A percentile compares a stretch with the other conserved stretches of the same genome.
phyloP scores from a whole-genome alignment of 2,797 vertebrate species.

The Darevskia nairensis region DNA sequence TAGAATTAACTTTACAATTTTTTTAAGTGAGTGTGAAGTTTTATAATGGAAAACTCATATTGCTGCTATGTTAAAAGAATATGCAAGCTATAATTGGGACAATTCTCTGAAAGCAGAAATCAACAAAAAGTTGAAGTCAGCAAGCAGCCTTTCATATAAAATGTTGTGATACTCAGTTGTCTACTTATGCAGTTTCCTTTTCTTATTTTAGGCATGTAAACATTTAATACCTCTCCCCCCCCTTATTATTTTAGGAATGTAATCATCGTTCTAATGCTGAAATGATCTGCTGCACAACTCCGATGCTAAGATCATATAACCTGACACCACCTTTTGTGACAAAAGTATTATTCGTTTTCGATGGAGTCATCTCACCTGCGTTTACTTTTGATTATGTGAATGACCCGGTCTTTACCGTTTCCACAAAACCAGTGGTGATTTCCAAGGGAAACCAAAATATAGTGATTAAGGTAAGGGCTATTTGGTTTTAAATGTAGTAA shows the following conservation, averaged over 20 bases:
- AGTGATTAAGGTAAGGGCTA: slow-evolving; percentile 89
- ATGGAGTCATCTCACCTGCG: slow-evolving; percentile 90
- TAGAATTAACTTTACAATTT: not conserved
- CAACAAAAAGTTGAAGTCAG: not conserved
- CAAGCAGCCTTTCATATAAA: not conserved
- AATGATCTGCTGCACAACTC: slow-evolving; percentile 93
- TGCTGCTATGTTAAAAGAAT: not conserved
- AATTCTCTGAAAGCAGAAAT: not conserved
- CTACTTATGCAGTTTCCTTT: slow-evolving; percentile 50
- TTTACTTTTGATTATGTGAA: slow-evolving; percentile 94
- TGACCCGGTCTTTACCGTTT: slow-evolving; percentile 92
- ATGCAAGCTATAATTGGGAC: not conserved
- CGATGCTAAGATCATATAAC: slow-evolving; percentile 89
- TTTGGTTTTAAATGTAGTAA: slow-evolving; percentile 8
- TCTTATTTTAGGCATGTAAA: slow-evolving; percentile 2
- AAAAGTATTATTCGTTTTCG: slow-evolving; percentile 92
- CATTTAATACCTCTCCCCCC: slow-evolving; percentile 4
- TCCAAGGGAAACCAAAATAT: slow-evolving; percentile 91
- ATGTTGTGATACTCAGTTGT: not conserved
- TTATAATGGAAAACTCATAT: not conserved
- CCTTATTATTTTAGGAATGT: slow-evolving; percentile 83
- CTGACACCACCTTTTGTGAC: slow-evolving; percentile 90
- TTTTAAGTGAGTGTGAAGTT: not conserved
- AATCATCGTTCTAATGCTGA: slow-evolving; percentile 88
- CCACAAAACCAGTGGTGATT: slow-evolving; percentile 88